These are phyloP conservation scores for Acanthosepion esculentum DNA, from an alignment of 2,888 invertebrate species.

Conservation along the genomic window DNA sequence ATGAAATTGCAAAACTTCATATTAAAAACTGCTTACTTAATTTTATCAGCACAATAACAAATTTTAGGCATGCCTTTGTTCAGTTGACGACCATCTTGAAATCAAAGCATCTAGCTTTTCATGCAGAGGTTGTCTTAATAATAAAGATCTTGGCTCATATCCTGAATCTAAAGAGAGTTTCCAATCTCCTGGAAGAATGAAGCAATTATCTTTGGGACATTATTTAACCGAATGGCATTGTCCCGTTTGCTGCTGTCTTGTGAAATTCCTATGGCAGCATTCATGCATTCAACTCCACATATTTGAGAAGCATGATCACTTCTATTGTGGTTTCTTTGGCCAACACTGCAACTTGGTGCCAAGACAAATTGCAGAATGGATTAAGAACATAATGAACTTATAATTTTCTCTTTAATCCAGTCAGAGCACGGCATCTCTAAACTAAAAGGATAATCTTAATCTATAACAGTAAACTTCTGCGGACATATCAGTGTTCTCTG, in stretches of 20 bases:
- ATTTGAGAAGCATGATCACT: neutral
- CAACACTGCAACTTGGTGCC: neutral
- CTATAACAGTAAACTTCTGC: neutral
- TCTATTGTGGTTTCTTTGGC: neutral
- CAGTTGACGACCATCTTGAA: neutral
- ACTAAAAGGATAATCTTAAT: neutral
- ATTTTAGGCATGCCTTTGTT: neutral
- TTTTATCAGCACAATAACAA: neutral
- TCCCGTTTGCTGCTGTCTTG: neutral
- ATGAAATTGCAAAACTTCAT: neutral
- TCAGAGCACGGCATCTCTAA: neutral
- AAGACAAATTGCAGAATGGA: slow-evolving; percentile 3
- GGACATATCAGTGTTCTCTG: neutral
- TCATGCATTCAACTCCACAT: neutral
- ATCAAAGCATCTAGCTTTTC: neutral
- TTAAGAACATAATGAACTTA: neutral
- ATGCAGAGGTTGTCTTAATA: neutral
- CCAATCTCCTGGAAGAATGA: neutral
- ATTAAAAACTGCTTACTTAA: neutral
- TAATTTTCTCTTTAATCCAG: slow-evolving; percentile 20
- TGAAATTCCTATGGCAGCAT: neutral
- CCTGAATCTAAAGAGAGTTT: slow-evolving; percentile 33
- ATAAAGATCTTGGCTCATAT: slow-evolving; percentile 21
- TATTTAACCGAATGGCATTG: neutral
- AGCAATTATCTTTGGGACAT: neutral